A percentile compares a stretch with the other conserved stretches of the same genome.
Conservation (phyloP, 2,888 invertebrate genomes). For the Eretmocerus hayati region DNA sequence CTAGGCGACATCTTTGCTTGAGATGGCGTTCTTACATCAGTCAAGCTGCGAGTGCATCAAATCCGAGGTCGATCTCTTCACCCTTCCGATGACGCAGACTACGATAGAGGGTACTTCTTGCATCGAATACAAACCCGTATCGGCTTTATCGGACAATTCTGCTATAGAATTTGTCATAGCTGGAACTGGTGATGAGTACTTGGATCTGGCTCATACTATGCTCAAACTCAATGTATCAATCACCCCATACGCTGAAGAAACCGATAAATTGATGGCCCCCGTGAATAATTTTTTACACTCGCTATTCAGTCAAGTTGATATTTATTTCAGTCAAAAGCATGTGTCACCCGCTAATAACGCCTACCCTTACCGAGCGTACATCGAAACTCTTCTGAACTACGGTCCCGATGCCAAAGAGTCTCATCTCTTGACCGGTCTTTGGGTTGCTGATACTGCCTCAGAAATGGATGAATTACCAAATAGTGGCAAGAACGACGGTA, state of each 20-base stretch:
- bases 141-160: background rate
- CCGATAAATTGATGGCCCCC: background rate
- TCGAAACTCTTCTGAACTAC: constrained; percentile 27
- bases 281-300: constrained; percentile 3
- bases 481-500: background rate
- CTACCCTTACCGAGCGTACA: constrained; percentile 28
- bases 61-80: background rate
- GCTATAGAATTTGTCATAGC: background rate
- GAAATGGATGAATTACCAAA: background rate
- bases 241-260: background rate
- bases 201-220: background rate
- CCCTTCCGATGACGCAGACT: background rate
- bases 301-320: constrained; percentile 6
- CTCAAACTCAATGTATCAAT: background rate
- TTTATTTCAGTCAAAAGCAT: constrained; percentile 27
- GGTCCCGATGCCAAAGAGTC: constrained; percentile 21
- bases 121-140: background rate
- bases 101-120: background rate
- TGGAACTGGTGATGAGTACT: background rate
- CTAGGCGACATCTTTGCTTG: background rate
- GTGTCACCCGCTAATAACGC: constrained; percentile 26
- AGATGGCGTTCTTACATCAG: background rate
- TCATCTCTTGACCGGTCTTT: constrained; percentile 16
- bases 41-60: background rate
- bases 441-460: background rate